Evolutionary conservation across 2,113 vertebrate species (phyloP), one percentile per base, ranked within the genome.

Genomic region (Protobothrops flavoviridis): DNA sequence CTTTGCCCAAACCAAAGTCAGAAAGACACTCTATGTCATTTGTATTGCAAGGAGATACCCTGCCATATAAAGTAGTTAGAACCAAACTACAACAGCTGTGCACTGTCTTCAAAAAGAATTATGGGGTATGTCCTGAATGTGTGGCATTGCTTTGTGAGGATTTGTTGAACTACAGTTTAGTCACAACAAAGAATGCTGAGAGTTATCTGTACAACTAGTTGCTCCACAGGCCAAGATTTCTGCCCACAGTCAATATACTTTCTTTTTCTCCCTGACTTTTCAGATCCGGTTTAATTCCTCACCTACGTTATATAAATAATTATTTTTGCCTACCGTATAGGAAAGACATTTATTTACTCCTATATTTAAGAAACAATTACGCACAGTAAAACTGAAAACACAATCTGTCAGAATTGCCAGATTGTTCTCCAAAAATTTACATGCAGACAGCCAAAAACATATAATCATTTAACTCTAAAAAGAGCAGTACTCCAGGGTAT

Each of bases 51-150:
- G 96, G 97, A 97, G 96, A 98, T 97, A 96, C 95, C 94, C 88
- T 95, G 95, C 94, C 96, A 57, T 97, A 97, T 97, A 97, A 97
- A 97, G 95, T 95, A 96, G 95, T 97, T 98, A 97, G 96, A 97
- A 94, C 97, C 97, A 95, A 93, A 93, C 95, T 94, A 95, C 95
- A 97, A 97, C 98, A 98, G 98, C 98, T 98, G 98, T 97, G 94
- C 96, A 92, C 95, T 95, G 94, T 97, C 97, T 98, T 97, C 96
- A 96, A 95, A 97, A 97, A 97, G 97, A 98, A 96, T 98, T 97
- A 97, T 94, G 96, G 97, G 95, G 93, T 95, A 96, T 96, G 96
- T 91, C 69, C 81, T 91, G 96, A 96, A 97, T 93, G 95, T 91
- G 88, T 95, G 96, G 94, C 96, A 97, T 97, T 94, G 97, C 96